Evolutionary conservation across 1,140 invertebrate genomes (phyloP).

Genomic region (Cydia strobilella): DNA sequence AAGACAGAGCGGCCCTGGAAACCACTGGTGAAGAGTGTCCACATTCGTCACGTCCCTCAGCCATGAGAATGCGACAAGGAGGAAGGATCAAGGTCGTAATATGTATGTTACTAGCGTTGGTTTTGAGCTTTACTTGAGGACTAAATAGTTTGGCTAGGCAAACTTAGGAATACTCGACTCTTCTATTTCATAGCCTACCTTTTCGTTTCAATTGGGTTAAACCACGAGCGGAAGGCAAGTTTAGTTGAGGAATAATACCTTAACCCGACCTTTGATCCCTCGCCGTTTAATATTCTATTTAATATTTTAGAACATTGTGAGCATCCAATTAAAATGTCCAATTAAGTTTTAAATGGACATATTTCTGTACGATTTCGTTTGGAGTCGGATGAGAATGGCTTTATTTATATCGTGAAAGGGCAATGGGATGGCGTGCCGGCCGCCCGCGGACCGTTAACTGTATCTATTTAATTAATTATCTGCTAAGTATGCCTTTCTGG

Average conservation of each 20-base stretch:
- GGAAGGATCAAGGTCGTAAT: no score
- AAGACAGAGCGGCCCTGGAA: no score
- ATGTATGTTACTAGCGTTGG: no score
- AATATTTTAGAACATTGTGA: constrained; percentile 26
- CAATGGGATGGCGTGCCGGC: constrained; percentile 11
- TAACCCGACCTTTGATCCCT: constrained; percentile 26
- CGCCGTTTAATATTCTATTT: constrained; percentile 26
- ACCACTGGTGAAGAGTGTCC: no score
- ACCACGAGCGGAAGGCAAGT: not conserved
- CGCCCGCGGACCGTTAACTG: constrained; percentile 21
- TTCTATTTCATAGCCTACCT: not conserved
- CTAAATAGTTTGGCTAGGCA: no score
- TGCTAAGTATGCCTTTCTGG: not conserved
- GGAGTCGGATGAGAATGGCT: constrained; percentile 18
- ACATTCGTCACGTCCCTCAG: no score
- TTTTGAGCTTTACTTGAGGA: no score
- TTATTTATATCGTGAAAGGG: constrained; percentile 28
- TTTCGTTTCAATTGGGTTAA: not conserved
- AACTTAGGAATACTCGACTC: not conserved
- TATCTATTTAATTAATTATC: constrained; percentile 31
- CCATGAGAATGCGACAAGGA: no score
- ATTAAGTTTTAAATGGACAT: constrained; percentile 20
- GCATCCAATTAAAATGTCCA: constrained; percentile 22
- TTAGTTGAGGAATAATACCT: constrained; percentile 7
- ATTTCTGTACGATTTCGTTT: constrained; percentile 8